phyloP scores from a whole-genome alignment of 2,113 vertebrate species.

The Orientallactaga bullata region DNA sequence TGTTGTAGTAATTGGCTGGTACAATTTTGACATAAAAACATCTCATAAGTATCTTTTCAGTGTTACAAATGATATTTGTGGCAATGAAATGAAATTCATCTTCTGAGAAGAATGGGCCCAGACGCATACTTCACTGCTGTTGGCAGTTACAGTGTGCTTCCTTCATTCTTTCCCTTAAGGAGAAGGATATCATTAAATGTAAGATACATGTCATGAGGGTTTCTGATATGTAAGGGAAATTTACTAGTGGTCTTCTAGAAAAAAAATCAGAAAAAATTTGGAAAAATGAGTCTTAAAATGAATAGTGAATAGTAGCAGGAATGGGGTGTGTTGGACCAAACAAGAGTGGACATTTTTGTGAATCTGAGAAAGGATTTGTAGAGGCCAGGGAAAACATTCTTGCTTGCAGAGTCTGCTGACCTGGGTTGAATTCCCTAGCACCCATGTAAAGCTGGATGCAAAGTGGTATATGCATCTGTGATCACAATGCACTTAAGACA shows the following conservation, averaged over 20 bases:
- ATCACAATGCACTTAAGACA: too few species aligned
- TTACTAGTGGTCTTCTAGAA: background rate
- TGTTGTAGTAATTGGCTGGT: background rate
- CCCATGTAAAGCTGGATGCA: too few species aligned
- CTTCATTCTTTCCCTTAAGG: background rate
- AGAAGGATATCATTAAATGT: background rate
- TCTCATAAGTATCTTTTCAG: background rate
- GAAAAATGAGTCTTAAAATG: background rate
- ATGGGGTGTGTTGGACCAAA: background rate
- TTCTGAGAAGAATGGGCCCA: background rate
- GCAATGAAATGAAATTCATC: background rate
- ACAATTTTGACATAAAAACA: background rate
- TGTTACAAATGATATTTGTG: background rate
- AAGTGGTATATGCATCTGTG: too few species aligned
- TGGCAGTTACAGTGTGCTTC: background rate
- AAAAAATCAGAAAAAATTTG: background rate
- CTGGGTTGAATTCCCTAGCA: background rate
- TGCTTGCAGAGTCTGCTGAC: background rate
- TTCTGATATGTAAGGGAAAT: background rate
- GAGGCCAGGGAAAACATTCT: background rate
- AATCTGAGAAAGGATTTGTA: background rate
- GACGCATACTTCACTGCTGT: background rate
- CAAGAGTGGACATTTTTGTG: background rate
- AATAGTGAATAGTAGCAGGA: background rate
- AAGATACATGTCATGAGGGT: background rate